phyloP scores from a whole-genome alignment of 2,888 invertebrate genomes.

The Hydroisotoma schaefferi region DNA sequence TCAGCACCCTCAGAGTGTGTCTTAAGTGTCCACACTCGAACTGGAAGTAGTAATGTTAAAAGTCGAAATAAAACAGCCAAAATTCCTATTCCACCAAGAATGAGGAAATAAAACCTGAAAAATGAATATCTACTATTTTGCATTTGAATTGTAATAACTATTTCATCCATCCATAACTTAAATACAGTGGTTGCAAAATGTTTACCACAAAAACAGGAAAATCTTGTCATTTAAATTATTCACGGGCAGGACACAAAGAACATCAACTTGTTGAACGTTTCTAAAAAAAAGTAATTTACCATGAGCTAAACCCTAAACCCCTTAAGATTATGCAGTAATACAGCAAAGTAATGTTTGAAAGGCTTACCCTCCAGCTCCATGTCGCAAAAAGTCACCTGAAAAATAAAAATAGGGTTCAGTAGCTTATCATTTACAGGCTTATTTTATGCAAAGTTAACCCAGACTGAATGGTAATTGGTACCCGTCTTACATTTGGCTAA shows the following conservation, averaged over 20 bases:
- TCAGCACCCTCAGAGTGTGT: not conserved
- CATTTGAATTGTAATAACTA: not conserved
- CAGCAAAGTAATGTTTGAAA: too few relatives aligned
- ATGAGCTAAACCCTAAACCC: too few relatives aligned
- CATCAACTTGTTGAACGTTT: constrained; percentile 17
- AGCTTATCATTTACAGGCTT: too few relatives aligned
- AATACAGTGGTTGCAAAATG: not conserved
- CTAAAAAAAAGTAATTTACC: too few relatives aligned
- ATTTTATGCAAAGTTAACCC: too few relatives aligned
- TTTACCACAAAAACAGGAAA: constrained; percentile 30
- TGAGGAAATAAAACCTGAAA: constrained; percentile 26
- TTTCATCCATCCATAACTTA: not conserved
- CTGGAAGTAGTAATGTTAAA: not conserved
- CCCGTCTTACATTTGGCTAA: constrained; percentile 27
- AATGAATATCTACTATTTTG: not conserved
- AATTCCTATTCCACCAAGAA: constrained; percentile 7
- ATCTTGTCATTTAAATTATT: constrained; percentile 31
- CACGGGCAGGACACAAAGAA: constrained; percentile 23
- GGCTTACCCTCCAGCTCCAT: too few relatives aligned
- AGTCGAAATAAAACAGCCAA: constrained; percentile 13
- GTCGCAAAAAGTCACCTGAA: not conserved
- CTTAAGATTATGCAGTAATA: too few relatives aligned
- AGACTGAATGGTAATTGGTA: too few relatives aligned
- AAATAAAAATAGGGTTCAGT: too few relatives aligned
- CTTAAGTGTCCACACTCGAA: constrained; percentile 10